These are phyloP conservation scores for Hermaeophaga mercurialis DNA, from an alignment of 2,888 invertebrate genomes.

Conservation along the genomic window DNA sequence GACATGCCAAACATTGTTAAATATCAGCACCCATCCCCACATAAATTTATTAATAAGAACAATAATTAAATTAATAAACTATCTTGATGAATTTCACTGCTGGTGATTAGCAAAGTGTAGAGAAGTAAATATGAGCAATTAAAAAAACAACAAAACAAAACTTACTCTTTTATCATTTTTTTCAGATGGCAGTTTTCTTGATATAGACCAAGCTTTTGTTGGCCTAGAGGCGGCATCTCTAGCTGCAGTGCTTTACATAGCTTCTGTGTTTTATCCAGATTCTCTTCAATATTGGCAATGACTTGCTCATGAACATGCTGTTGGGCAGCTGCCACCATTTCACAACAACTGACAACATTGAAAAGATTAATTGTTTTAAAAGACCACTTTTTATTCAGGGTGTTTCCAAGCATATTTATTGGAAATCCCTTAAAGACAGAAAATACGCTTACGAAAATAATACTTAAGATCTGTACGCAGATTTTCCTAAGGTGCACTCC, in stretches of 20 bases:
- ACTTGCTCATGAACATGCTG: conserved; percentile 63
- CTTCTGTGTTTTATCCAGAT: conserved; percentile 40
- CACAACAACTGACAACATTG: conserved; percentile 24
- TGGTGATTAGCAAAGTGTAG: too few species aligned
- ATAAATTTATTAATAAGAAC: neutral
- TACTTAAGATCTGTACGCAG: too few species aligned
- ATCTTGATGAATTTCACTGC: too few species aligned
- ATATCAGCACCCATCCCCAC: too few species aligned
- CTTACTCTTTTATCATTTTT: conserved; percentile 42
- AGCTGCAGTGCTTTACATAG: conserved; percentile 43
- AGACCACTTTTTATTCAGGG: neutral
- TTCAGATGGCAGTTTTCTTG: conserved; percentile 40
- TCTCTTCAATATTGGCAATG: conserved; percentile 60
- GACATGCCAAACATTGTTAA: too few species aligned
- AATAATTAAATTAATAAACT: neutral
- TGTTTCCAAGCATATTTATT: too few species aligned
- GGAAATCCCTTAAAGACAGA: too few species aligned
- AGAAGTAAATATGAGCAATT: neutral
- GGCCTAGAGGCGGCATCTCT: conserved; percentile 42
- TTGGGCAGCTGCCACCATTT: conserved; percentile 60
- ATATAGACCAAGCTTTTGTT: conserved; percentile 41
- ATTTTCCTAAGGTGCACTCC: too few species aligned
- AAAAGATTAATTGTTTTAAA: neutral
- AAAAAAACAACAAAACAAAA: neutral
- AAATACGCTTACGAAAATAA: too few species aligned